Conservation (phyloP, 2,888 invertebrate genomes). For the Philopedon plagiatum region DNA sequence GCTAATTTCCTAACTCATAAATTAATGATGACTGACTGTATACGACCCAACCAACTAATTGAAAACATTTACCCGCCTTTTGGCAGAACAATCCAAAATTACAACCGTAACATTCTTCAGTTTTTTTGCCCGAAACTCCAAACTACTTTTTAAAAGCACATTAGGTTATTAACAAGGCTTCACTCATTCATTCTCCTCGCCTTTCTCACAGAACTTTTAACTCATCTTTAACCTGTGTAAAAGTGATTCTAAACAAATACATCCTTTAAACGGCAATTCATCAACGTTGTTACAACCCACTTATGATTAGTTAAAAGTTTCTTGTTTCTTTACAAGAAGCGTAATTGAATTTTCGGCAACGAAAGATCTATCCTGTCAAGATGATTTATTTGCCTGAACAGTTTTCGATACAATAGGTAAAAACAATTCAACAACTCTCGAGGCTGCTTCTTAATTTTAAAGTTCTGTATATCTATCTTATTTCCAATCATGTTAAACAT, state of each 20-base stretch:
- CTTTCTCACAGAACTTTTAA: constrained; percentile 44
- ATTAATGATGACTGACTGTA: no score
- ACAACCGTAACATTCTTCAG: constrained; percentile 4
- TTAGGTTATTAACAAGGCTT: constrained; percentile 45
- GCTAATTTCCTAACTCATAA: no score
- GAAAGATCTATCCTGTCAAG: constrained; percentile 43
- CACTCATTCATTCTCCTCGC: constrained; percentile 25
- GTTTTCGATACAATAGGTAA: constrained; percentile 30
- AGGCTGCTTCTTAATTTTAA: not conserved
- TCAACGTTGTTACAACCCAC: constrained; percentile 49
- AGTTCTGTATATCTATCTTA: not conserved
- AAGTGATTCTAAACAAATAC: constrained; percentile 50
- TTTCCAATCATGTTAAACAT: not conserved
- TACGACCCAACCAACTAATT: not conserved
- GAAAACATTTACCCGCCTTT: constrained; percentile 15
- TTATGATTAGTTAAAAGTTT: constrained; percentile 46
- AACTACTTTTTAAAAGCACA: constrained; percentile 46
- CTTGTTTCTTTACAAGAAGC: constrained; percentile 42
- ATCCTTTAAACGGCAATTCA: constrained; percentile 49
- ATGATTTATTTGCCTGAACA: constrained; percentile 46
- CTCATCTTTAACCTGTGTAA: constrained; percentile 44
- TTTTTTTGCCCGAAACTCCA: constrained; percentile 26
- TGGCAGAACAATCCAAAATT: constrained; percentile 16
- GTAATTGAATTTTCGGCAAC: constrained; percentile 50
- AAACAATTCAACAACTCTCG: not conserved